These are phyloP conservation scores for Eledona agricola DNA, from an alignment of 2,888 invertebrate genomes.

Conservation along the genomic window DNA sequence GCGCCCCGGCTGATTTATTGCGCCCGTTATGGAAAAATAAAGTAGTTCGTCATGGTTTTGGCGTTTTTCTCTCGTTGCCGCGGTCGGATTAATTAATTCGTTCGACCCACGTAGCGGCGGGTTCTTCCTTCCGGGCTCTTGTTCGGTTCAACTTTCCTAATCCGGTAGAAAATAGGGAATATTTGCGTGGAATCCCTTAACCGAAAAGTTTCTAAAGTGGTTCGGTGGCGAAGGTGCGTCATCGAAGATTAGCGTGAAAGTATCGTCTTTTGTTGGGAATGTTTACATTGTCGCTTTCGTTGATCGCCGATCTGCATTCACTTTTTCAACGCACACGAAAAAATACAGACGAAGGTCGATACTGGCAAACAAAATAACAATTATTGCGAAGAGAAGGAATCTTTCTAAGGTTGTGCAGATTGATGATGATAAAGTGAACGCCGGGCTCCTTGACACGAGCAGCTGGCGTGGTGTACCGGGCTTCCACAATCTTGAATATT, in stretches of 20 bases:
- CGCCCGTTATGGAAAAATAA: conserved; percentile 16
- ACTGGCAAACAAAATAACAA: too few species aligned
- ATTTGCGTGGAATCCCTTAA: conserved; percentile 1
- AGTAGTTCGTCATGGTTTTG: conserved; percentile 8
- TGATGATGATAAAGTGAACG: too few species aligned
- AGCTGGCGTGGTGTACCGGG: too few species aligned
- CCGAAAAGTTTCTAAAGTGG: conserved; percentile 18
- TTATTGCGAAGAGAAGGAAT: too few species aligned
- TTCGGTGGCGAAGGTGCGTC: conserved; percentile 20
- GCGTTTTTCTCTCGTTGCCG: background rate
- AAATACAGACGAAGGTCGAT: too few species aligned
- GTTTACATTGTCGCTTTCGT: conserved; percentile 44
- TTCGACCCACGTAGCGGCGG: conserved; percentile 5
- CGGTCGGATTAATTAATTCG: conserved; percentile 22
- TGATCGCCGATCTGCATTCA: conserved; percentile 41
- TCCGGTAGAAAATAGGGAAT: conserved; percentile 2
- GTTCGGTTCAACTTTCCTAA: conserved; percentile 14
- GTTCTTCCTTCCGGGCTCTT: conserved; percentile 12
- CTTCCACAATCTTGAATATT: too few species aligned
- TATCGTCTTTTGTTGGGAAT: conserved; percentile 8
- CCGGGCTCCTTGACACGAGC: too few species aligned
- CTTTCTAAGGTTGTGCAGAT: too few species aligned
- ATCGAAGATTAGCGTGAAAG: conserved; percentile 30
- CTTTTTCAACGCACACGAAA: too few species aligned
- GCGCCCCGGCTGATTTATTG: conserved; percentile 13